Base-by-base conservation (phyloP, 2,888 invertebrate species). In the Automeris io region DNA sequence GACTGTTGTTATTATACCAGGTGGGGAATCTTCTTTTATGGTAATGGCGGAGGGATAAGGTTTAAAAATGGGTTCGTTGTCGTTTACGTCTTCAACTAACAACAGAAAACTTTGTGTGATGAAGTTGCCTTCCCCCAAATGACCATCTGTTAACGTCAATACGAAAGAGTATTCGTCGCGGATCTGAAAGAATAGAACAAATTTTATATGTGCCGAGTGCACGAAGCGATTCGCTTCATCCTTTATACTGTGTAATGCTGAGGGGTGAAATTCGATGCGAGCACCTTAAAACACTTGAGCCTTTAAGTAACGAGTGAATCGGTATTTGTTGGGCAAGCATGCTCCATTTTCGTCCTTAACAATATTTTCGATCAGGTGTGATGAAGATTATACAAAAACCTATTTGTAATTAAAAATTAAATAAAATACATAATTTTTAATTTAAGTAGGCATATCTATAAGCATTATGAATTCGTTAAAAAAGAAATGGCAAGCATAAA, bases 21-120 rank as follows among this genome's bases (percentile, higher is more conserved):
- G 93, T 4, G 88, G 76, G 36, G 93, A 91, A 71, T 95, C 91
- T 85, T 97, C 97, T 41, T 91, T 90, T 25, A 97, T 88, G 41
- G 91, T 91, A 46, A 97, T 88, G 36, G 95, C 93, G 31, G 94
- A 91, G 56, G 93, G 94, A 79, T 95, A 95, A 12, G 94, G 92
- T 70, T 92, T 91, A 74, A 96, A 97, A 48, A 94, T 89, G 19
- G 97, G 97, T 61, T 91, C 92, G 85, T 96, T 96, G 85, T 96
- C 96, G 67, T 96, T 96, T 32, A 95, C 93, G 70, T 97, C 97
- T 82, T 96, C 96, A 32, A 97, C 95, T 55, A 96, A 88, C 36
- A 96, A 81, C 49, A 96, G 86, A 55, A 97, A 90, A 67, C 96
- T 95, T 82, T 96, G 96, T 1, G 95, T 96, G 54, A 96, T 93